Evolutionary conservation across 2,888 invertebrate genomes (phyloP).

Genomic region (Marronus borbonicus): DNA sequence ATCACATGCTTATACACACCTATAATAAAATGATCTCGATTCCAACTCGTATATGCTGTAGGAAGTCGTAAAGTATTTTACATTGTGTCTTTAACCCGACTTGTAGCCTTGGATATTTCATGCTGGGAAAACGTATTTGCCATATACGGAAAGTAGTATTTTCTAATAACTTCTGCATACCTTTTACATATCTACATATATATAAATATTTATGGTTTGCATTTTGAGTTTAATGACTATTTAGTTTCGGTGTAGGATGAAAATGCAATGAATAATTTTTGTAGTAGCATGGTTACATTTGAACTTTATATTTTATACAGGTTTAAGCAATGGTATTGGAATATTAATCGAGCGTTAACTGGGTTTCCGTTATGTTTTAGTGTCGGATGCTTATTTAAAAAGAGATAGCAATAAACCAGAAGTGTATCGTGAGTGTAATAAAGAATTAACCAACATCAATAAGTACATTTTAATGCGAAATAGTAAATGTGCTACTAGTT

Average conservation of each 20-base stretch:
- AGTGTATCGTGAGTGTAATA: too few species aligned
- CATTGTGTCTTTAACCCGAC: slow-evolving; percentile 10
- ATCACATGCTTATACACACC: too few species aligned
- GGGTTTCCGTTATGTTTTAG: too few species aligned
- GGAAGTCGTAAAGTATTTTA: slow-evolving; percentile 12
- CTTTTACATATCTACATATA: neutral
- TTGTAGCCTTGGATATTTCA: slow-evolving; percentile 6
- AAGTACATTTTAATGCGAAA: too few species aligned
- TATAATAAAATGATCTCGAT: neutral
- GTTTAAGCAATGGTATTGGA: too few species aligned
- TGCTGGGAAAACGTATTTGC: neutral
- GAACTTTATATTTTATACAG: too few species aligned
- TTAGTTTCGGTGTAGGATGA: slow-evolving; percentile 4
- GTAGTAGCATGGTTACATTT: too few species aligned
- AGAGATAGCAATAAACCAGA: too few species aligned
- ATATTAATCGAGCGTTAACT: too few species aligned
- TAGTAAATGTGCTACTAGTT: too few species aligned
- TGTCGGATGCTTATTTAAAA: neutral
- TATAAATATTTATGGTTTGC: slow-evolving; percentile 1
- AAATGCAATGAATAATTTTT: too few species aligned
- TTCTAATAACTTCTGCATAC: neutral
- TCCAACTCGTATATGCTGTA: neutral
- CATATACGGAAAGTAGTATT: slow-evolving; percentile 2
- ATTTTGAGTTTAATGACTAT: slow-evolving; percentile 11
- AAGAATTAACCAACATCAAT: too few species aligned